Evolutionary conservation across 1,140 invertebrate genomes (phyloP), one percentile per base, ranked within the genome.

Genomic region (Tribolium castaneum): DNA sequence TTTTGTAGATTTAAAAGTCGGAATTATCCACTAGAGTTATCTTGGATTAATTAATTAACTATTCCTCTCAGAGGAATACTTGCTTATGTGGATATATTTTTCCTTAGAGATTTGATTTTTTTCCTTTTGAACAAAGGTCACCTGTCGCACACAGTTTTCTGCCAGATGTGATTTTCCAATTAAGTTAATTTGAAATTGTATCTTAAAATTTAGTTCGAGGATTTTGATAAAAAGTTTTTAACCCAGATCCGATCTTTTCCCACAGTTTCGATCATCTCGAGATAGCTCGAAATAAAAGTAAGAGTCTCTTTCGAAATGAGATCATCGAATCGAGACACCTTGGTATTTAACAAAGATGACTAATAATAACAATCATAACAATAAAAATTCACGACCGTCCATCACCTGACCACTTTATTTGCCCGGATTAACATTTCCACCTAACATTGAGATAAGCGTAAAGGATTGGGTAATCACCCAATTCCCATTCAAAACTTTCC

Each of bases 261-360:
- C n/a, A 45, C 9, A 30, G 7, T 45, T 45, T 45, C n/a, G 39
- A 45, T 45, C 5, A 3, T 45, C n/a, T 45, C n/a, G 25, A 30
- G 25, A 30, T 45, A n/a, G 5, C 39, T 45, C 5, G 7, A n/a
- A 45, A 45, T 59, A 25, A 59, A 59, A 59, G 54, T 59, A 59
- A 59, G 54, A 22, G 54, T 25, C 14, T n/a, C 54, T 22, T 16
- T 22, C 54, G 6, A 25, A 59, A 59, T 59, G 54, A 59, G 54
- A 59, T 59, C 54, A 59, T 59, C 54, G 54, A 59, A n/a, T n/a
- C 13, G 10, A 19, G 54, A n/a, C 19, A 59, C 54, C 54, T 59
- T 59, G 54, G 54, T 59, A 59, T 59, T 59, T 59, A 59, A 59
- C 6, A n/a, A 10, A 19, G 54, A 59, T 59, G 54, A 59, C 54